Base-by-base conservation (phyloP, 1,140 invertebrate genomes). In the Aleiodes sp. region DNA sequence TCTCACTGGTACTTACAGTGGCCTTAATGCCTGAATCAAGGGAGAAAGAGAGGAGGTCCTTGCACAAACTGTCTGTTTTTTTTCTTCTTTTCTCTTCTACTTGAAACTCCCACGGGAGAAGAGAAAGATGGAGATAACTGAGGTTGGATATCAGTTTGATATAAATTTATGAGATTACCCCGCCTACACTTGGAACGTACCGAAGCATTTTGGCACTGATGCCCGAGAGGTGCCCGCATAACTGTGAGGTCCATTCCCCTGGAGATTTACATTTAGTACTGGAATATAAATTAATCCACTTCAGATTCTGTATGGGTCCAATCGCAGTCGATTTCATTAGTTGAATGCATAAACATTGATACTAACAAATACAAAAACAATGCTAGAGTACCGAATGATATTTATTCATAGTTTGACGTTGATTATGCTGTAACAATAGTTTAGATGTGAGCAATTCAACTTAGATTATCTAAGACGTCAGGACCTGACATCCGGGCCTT, bases 141-240 rank as follows among this genome's bases (percentile, higher is more conserved):
- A 24, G 19, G 10, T 4, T 4, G 3, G 19, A 21, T 59, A 67
- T 67, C 46, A 67, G 52, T 52, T 67, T 67, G 52, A 67, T 67
- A 67, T 67, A 39, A 67, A 67, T 67, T 67, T 67, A 67, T 67
- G 65, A 67, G 65, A 67, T 67, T 67, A 67, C 12, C 52, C 35
- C 65, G 14, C 37, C 14, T 52, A 29, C 16, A 29, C 7, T 67
- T 67, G 16, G 35, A 33, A 14, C 43, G 31, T 26, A 4, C n/a
- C 33, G 4, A 31, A 52, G 37, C 16, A 29, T 67, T 16, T 56
- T 59, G 56, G 46, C 33, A 67, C 63, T 65, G 24, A 65, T 64
- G 35, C 39, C 39, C 39, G 19, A 43, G 62, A 21, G 37, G 24
- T 64, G 29, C 39, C 39, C 62, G 62, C 29, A 65, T 65, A 65